Evolutionary conservation across 2,113 vertebrate species (phyloP), one percentile per base, ranked within the genome.

Genomic region (Amazona guildingii): DNA sequence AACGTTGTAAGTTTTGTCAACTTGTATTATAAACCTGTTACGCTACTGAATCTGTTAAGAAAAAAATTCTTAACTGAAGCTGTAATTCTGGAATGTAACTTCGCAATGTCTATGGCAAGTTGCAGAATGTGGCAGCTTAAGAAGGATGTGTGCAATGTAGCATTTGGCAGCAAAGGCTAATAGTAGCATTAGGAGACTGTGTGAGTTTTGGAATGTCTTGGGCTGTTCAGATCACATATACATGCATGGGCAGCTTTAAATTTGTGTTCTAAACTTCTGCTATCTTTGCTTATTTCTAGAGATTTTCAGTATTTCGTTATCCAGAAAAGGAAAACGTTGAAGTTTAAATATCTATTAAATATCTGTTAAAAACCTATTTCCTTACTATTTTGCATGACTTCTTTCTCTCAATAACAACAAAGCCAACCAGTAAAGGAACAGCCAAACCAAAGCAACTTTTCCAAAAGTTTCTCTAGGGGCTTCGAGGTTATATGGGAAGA

Each of bases 81-180:
- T 67, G 1, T 57, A 39, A 57, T 66, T 77, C 19, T 5, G 29
- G 19, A 19, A 7, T 37, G 15, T 11, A 31, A 68, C 41, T 88
- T 61, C 10, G 7, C 14, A 6, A 24, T 1, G 3, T 73, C 31
- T 35, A 1, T 80, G 43, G 41, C 28, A 64, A 33, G 7, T 46
- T 31, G 24, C 25, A 70, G 43, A 5, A 61, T 31, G 11, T 14
- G 29, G 43, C 19, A 51, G 23, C 27, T 59, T 59, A 27, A 54
- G 46, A 66, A 35, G 17, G 52, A 21, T 1, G 1, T 48, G 7
- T 70, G 78, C 28, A 15, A 0, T 54, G 14, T 77, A 16, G 18
- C 48, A 17, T 77, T 77, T 92, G 20, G 4, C 55, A 61, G 7
- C 63, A 62, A 10, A 48, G 46, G 18, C 18, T 7, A 10, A 37